Percentiles rank a stretch among this genome's conserved stretches.
phyloP scores from a whole-genome alignment of 1,140 invertebrate genomes.

The Trissolcus basalis region DNA sequence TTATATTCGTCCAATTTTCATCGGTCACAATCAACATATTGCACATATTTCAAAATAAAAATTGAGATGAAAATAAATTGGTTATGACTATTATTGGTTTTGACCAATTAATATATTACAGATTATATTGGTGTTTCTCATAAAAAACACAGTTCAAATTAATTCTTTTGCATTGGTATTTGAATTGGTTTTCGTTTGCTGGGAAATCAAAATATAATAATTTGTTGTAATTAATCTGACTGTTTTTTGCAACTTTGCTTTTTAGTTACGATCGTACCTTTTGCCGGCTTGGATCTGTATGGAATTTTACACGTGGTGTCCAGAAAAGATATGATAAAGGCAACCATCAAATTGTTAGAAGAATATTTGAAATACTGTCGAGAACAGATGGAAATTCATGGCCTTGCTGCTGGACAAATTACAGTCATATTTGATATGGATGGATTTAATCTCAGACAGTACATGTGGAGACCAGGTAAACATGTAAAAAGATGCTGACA shows the following conservation, averaged over 20 bases:
- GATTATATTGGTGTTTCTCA: too few relatives aligned
- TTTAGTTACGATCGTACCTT: conserved; percentile 83
- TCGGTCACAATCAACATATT: too few relatives aligned
- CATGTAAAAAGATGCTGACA: too few relatives aligned
- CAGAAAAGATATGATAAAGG: conserved; percentile 84
- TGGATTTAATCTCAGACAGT: conserved; percentile 86
- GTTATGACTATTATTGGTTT: too few relatives aligned
- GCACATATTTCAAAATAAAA: too few relatives aligned
- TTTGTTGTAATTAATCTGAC: not conserved
- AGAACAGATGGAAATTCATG: conserved; percentile 79
- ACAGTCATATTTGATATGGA: conserved; percentile 91
- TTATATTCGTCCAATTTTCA: too few relatives aligned
- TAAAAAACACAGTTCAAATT: too few relatives aligned
- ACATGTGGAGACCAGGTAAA: conserved; percentile 89
- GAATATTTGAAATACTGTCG: conserved; percentile 78
- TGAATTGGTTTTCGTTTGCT: too few relatives aligned
- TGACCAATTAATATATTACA: too few relatives aligned
- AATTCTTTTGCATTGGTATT: too few relatives aligned
- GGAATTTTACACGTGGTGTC: conserved; percentile 87
- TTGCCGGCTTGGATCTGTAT: conserved; percentile 84
- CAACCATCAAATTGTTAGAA: conserved; percentile 81
- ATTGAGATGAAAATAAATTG: too few relatives aligned
- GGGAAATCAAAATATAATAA: too few relatives aligned
- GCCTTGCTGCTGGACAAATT: conserved; percentile 80
- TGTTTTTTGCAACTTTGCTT: conserved; percentile 47